These are phyloP conservation scores for Urocynchramus pylzowi DNA, from an alignment of 2,113 vertebrate genomes.

Conservation along the genomic window DNA sequence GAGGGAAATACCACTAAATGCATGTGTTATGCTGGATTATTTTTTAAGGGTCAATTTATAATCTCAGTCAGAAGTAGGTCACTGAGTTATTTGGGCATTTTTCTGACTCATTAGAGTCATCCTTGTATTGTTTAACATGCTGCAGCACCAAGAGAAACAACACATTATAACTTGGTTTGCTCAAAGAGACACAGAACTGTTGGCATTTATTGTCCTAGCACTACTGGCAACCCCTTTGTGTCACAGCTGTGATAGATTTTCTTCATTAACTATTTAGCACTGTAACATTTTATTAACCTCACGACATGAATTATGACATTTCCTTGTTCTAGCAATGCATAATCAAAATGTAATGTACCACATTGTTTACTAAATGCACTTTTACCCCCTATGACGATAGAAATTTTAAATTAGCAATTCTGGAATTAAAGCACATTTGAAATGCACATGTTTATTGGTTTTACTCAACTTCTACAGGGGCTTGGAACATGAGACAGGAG, in stretches of 20 bases:
- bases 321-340: not conserved
- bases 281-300: not conserved
- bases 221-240: not conserved
- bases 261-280: constrained; percentile 1
- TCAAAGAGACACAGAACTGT: not conserved
- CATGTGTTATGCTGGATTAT: not conserved
- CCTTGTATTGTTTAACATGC: not conserved
- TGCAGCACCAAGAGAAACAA: not conserved
- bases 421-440: not conserved
- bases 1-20: not conserved
- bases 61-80: not conserved
- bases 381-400: accelerated
- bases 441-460: not conserved
- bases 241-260: not conserved
- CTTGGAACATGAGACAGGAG: not conserved
- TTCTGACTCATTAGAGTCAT: not conserved
- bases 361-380: not conserved
- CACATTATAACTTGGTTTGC: not conserved
- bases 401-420: not conserved
- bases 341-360: not conserved
- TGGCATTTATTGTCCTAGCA: not conserved
- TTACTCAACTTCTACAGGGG: not conserved
- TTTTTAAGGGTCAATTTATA: not conserved
- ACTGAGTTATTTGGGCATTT: not conserved
- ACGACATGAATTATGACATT: not conserved